A percentile compares a stretch with the other conserved stretches of the same genome.
phyloP scores from a whole-genome alignment of 2,113 vertebrate genomes.

The Rhea pennata region DNA sequence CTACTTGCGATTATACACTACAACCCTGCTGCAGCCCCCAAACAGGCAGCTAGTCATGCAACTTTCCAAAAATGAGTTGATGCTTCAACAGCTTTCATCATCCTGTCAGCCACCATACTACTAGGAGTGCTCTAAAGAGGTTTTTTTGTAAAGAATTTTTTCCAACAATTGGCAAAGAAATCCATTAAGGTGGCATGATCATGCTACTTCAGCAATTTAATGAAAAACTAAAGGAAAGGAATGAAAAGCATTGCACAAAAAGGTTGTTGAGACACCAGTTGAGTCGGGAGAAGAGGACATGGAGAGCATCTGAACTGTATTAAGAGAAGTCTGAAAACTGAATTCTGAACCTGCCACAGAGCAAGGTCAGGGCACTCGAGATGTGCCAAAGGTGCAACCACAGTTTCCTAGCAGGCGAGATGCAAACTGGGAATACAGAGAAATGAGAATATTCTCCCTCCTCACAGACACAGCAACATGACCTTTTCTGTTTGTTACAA shows the following conservation, averaged over 20 bases:
- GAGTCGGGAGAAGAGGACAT: background rate
- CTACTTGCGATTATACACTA: background rate
- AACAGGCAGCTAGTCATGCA: background rate
- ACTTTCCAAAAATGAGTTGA: background rate
- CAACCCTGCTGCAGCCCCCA: background rate
- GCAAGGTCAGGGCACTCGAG: background rate
- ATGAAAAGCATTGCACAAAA: background rate
- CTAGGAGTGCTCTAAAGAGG: background rate
- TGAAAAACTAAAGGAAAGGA: background rate
- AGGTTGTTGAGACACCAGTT: background rate
- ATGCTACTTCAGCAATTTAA: background rate
- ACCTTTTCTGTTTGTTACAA: background rate
- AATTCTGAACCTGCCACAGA: background rate
- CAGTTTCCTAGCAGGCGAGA: background rate
- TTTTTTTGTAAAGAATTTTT: no score
- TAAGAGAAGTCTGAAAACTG: background rate
- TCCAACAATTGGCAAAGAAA: rapidly evolving
- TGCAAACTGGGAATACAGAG: rapidly evolving
- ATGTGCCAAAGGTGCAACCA: rapidly evolving
- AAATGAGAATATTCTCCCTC: background rate
- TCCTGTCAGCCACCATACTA: background rate
- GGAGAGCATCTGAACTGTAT: background rate
- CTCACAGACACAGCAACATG: background rate
- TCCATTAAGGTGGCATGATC: rapidly evolving
- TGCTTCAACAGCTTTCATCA: background rate